A percentile compares a stretch with the other conserved stretches of the same genome.
Conservation (phyloP, 2,797 vertebrate genomes). For the Atherinosoma microstoma region DNA sequence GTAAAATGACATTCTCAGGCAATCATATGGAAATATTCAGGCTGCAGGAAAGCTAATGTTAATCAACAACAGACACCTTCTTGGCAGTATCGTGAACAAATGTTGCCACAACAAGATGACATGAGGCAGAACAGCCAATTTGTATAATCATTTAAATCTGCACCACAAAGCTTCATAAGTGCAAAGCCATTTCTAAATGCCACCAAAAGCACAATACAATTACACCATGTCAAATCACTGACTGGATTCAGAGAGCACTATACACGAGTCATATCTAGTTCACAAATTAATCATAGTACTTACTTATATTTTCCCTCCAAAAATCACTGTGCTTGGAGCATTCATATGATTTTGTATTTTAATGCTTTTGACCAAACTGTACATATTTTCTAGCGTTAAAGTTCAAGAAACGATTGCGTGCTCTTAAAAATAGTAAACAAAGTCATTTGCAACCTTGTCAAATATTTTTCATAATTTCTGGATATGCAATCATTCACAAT, state of each 20-base stretch:
- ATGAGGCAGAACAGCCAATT: background rate
- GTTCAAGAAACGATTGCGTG: background rate
- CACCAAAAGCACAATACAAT: background rate
- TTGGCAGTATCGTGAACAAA: background rate
- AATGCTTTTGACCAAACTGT: background rate
- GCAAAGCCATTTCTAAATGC: background rate
- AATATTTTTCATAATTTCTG: background rate
- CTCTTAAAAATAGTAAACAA: too few relatives aligned
- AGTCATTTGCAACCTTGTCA: background rate
- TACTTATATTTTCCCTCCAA: constrained; percentile 1
- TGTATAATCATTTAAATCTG: background rate
- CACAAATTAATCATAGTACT: background rate
- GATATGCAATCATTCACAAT: too few relatives aligned
- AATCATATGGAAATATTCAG: background rate
- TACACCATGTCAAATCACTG: background rate
- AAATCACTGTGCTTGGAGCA: background rate
- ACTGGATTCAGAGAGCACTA: background rate
- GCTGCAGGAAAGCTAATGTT: background rate
- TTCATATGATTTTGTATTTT: background rate
- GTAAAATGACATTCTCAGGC: background rate
- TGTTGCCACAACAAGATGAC: background rate
- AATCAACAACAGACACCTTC: background rate
- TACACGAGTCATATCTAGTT: background rate
- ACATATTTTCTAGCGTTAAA: too few relatives aligned
- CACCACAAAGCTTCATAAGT: background rate